A percentile compares a stretch with the other conserved stretches of the same genome.
phyloP scores from a whole-genome alignment of 2,888 invertebrate species.

The Dryadula phaetusa region DNA sequence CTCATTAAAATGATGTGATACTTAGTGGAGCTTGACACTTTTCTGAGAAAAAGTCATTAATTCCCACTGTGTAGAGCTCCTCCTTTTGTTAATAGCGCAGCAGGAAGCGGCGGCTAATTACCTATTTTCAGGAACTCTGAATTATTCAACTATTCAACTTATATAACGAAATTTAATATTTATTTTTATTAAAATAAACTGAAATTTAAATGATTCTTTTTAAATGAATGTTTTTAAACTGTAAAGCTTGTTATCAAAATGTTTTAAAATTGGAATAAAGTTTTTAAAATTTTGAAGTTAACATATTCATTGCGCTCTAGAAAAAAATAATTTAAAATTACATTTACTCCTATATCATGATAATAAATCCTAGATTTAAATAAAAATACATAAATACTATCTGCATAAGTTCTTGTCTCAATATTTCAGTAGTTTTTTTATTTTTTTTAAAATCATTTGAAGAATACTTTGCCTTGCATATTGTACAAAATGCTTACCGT shows the following conservation, averaged over 20 bases:
- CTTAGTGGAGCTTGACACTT: constrained; percentile 8
- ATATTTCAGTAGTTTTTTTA: neutral
- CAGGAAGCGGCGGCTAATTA: constrained; percentile 12
- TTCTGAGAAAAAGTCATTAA: constrained; percentile 26
- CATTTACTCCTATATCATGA: neutral
- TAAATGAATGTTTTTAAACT: constrained; percentile 3
- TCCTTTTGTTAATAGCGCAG: constrained; percentile 12
- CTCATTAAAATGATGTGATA: constrained; percentile 8
- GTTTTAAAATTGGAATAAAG: constrained; percentile 1
- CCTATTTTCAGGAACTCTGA: constrained; percentile 18
- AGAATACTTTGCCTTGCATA: constrained; percentile 5
- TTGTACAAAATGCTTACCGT: constrained; percentile 24
- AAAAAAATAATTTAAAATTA: neutral
- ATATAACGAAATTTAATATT: neutral
- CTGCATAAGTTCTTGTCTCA: too few relatives aligned
- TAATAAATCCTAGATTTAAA: neutral
- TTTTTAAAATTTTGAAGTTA: neutral
- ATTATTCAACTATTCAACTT: constrained; percentile 17
- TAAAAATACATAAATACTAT: too few relatives aligned
- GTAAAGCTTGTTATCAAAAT: constrained; percentile 3
- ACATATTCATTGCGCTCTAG: neutral
- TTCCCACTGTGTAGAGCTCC: neutral
- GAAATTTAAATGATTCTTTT: neutral
- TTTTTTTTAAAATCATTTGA: neutral
- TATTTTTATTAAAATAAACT: constrained; percentile 7